These are phyloP conservation scores for Pogonocherus hispidulus DNA, from an alignment of 2,888 invertebrate species.

Conservation along the genomic window DNA sequence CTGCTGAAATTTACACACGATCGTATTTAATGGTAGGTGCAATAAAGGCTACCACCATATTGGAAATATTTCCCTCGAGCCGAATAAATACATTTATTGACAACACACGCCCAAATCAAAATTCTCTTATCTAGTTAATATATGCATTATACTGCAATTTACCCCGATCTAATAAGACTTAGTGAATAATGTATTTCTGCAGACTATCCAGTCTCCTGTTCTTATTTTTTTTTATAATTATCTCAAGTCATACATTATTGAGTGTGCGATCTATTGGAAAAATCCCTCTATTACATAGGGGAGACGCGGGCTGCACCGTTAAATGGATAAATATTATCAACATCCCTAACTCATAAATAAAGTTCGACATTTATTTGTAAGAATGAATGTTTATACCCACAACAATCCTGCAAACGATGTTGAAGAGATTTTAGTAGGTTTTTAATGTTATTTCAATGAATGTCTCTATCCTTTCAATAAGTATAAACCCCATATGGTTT, in stretches of 20 bases:
- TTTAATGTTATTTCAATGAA: too few species aligned
- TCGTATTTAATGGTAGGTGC: too few species aligned
- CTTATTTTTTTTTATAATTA: conserved; percentile 23
- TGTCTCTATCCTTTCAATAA: too few species aligned
- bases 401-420: too few species aligned
- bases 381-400: too few species aligned
- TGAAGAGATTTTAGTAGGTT: too few species aligned
- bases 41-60: not conserved
- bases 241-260: conserved; percentile 24
- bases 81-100: conserved; percentile 5
- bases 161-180: not conserved
- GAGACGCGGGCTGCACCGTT: too few species aligned
- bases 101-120: not conserved
- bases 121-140: not conserved
- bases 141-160: conserved; percentile 3
- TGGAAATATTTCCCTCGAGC: not conserved
- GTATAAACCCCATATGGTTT: too few species aligned
- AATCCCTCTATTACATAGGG: conserved; percentile 21
- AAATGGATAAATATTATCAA: too few species aligned
- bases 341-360: too few species aligned
- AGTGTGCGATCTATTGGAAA: conserved; percentile 19
- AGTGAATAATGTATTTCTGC: conserved; percentile 16
- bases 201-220: not conserved
- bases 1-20: too few species aligned
- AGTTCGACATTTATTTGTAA: too few species aligned